phyloP scores from a whole-genome alignment of 64 coral and sea anemone genomes.

The Trachythela sp. region DNA sequence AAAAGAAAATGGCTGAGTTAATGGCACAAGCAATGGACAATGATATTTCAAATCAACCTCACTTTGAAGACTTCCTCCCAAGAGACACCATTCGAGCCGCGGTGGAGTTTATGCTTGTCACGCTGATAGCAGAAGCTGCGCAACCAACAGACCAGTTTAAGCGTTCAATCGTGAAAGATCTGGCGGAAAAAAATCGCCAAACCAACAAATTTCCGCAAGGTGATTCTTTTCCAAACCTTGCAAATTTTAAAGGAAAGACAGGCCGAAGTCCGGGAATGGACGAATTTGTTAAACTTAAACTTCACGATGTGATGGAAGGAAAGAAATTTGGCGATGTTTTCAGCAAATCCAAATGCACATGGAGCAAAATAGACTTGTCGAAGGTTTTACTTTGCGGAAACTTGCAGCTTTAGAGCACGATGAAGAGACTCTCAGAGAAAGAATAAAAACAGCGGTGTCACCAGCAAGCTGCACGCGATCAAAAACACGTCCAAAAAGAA shows the following conservation, averaged over 20 bases:
- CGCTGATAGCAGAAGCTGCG: conserved; percentile 48
- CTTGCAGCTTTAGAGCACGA: too few relatives aligned
- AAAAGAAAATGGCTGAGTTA: not conserved
- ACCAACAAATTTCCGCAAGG: conserved; percentile 4
- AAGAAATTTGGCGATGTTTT: not conserved
- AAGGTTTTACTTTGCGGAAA: too few relatives aligned
- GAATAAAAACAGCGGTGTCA: too few relatives aligned
- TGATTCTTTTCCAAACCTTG: conserved; percentile 2
- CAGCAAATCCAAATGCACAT: not conserved
- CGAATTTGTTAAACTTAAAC: not conserved
- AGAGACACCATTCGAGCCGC: conserved; percentile 34
- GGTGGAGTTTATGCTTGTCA: conserved; percentile 42
- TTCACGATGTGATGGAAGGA: not conserved
- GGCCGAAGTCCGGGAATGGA: conserved; percentile 34
- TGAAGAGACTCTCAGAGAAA: too few relatives aligned
- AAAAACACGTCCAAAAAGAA: too few relatives aligned
- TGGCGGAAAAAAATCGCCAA: not conserved
- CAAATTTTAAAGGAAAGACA: not conserved
- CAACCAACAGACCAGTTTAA: conserved; percentile 28
- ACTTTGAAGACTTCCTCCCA: not conserved
- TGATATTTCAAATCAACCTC: conserved; percentile 11
- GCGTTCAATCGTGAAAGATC: conserved; percentile 18
- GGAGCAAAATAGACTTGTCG: not conserved
- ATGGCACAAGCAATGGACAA: conserved; percentile 31
- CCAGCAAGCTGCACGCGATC: too few relatives aligned